Evolutionary conservation across 2,888 invertebrate species (phyloP).

Genomic region (Lumbricus terrestris): DNA sequence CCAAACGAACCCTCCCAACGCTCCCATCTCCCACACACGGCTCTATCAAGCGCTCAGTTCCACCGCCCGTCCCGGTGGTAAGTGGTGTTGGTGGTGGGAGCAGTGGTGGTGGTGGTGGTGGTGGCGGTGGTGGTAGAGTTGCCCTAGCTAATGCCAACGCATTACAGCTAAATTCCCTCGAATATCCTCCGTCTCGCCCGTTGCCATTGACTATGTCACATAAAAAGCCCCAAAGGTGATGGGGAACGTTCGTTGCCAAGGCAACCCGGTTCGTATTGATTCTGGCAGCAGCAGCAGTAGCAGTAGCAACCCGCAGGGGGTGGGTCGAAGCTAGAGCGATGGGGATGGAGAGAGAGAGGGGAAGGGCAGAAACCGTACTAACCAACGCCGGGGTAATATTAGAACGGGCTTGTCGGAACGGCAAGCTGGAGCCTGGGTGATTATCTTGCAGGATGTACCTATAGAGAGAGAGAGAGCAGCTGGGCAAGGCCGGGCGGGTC

Average conservation of each 20-base stretch:
- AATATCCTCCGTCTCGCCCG: constrained; percentile 12
- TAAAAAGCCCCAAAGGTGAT: constrained; percentile 22
- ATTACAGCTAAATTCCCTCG: constrained; percentile 9
- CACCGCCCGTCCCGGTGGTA: background rate
- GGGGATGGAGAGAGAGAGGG: background rate
- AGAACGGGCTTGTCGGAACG: background rate
- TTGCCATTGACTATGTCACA: background rate
- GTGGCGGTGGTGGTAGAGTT: background rate
- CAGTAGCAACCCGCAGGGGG: background rate
- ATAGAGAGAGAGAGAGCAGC: background rate
- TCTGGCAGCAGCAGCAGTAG: background rate
- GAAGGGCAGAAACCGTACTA: background rate
- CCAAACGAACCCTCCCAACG: background rate
- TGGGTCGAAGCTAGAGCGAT: background rate
- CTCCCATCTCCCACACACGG: background rate
- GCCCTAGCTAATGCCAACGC: constrained; percentile 8
- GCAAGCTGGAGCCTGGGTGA: background rate
- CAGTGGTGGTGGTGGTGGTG: background rate
- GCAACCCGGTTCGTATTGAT: constrained; percentile 15
- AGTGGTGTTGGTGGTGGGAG: background rate
- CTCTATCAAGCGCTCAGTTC: background rate
- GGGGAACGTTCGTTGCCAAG: constrained; percentile 4
- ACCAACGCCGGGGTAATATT: constrained; percentile 13
- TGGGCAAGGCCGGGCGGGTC: background rate
- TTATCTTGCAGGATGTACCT: constrained; percentile 17